Base-by-base conservation (phyloP, 2,113 vertebrate species). In the Polyodon spathula region DNA sequence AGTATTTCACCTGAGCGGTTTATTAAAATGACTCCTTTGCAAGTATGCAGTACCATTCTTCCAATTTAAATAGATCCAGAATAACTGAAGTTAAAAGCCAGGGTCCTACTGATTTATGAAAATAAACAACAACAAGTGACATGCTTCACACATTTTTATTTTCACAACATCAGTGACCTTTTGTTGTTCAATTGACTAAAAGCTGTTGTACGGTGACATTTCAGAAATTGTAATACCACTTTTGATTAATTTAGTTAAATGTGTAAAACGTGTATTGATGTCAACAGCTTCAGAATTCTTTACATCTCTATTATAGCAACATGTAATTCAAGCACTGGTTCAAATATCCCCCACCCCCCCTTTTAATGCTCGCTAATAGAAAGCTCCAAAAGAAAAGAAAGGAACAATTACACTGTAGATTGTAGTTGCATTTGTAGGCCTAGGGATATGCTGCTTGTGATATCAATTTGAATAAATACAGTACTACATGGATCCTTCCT, bases 151-250 rank as follows among this genome's bases (percentile, higher is more conserved):
- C 65, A 51, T 59, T 48, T 65, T 69, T 38, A 61, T 69, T 71
- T 61, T 71, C 71, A 39, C 73, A 64, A 71, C 72, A 72, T 65
- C 69, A 43, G 58, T 86, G 81, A 86, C 84, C 80, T 88, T 88
- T 83, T 71, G 61, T 75, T 76, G 74, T 76, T 71, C 69, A 77
- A 72, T 76, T 81, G 79, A 84, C 85, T 83, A 82, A 87, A 83
- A 73, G 77, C 69, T 65, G 9, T 71, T 67, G 72, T 78, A 84
- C 76, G 78, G 69, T 81, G 83, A 71, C 82, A 85, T 86, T 86
- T 88, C 55, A 73, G 79, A 78, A 74, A 81, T 72, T 76, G 71
- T 40, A 78, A 73, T 78, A 79, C 71, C 74, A 79, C 73, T 56
- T 54, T 72, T 82, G 79, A 81, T 83, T 70, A 78, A 80, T 84